Conservation (phyloP, 2,888 invertebrate genomes). For the Athetis lepigone region DNA sequence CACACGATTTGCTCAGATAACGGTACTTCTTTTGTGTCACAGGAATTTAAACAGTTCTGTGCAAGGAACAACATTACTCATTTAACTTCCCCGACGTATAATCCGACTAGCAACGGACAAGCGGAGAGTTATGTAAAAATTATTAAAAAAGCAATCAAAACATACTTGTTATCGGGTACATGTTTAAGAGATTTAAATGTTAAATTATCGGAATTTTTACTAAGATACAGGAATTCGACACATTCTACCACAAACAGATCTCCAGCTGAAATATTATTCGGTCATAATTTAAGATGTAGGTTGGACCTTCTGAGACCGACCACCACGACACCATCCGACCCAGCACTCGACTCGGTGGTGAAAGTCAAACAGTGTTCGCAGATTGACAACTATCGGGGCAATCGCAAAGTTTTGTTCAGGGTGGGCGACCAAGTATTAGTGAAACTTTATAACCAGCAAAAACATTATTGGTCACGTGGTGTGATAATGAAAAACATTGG, state of each 20-base stretch:
- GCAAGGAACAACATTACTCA: neutral
- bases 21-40: conserved; percentile 1
- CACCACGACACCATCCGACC: conserved; percentile 8
- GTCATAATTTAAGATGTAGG: conserved; percentile 11
- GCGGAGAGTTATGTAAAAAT: conserved; percentile 3
- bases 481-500: neutral
- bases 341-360: conserved; percentile 8
- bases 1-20: conserved; percentile 16
- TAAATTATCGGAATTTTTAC: conserved; percentile 13
- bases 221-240: conserved; percentile 14
- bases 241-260: conserved; percentile 25
- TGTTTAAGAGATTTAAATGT: conserved; percentile 10
- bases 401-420: conserved; percentile 6
- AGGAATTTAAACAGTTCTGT: conserved; percentile 24
- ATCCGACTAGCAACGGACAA: conserved; percentile 1
- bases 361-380: conserved; percentile 16
- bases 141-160: conserved; percentile 13
- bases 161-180: conserved; percentile 3
- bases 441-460: conserved; percentile 3
- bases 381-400: conserved; percentile 12
- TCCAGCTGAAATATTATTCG: conserved; percentile 16
- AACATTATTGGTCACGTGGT: conserved; percentile 15
- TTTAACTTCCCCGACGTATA: conserved; percentile 9
- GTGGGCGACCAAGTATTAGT: conserved; percentile 1
- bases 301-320: conserved; percentile 10